Conservation (phyloP, 2,797 vertebrate genomes). For the Spatula versicolor region DNA sequence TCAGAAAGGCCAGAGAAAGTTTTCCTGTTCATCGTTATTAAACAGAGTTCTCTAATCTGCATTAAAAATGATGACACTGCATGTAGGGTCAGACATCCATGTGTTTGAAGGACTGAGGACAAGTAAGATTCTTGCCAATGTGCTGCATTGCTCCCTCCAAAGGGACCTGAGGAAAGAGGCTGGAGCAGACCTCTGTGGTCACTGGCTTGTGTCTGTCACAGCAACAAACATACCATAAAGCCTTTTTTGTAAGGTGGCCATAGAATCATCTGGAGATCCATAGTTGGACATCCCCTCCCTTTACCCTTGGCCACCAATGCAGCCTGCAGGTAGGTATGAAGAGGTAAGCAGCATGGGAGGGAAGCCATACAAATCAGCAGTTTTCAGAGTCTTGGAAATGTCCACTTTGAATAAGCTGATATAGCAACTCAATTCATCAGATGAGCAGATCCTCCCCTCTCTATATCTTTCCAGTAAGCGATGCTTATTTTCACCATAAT, state of each 20-base stretch:
- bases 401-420: not conserved
- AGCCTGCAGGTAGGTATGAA: not conserved
- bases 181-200: not conserved
- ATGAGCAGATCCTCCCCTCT: not conserved
- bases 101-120: not conserved
- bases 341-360: not conserved
- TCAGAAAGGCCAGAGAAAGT: not conserved
- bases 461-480: not conserved
- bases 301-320: not conserved
- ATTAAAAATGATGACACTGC: not conserved
- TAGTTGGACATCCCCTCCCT: rapidly evolving
- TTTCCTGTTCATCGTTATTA: not conserved
- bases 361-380: not conserved
- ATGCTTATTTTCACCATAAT: not conserved
- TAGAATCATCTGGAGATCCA: not conserved
- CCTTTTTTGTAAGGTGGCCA: not conserved
- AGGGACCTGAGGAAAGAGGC: not conserved
- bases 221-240: not conserved
- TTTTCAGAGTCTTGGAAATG: not conserved
- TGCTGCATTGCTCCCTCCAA: not conserved
- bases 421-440: not conserved
- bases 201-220: not conserved
- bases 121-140: not conserved
- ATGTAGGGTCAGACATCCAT: rapidly evolving
- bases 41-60: not conserved